Base-by-base conservation (phyloP, 2,797 vertebrate species). In the Gorsachius magnificus region DNA sequence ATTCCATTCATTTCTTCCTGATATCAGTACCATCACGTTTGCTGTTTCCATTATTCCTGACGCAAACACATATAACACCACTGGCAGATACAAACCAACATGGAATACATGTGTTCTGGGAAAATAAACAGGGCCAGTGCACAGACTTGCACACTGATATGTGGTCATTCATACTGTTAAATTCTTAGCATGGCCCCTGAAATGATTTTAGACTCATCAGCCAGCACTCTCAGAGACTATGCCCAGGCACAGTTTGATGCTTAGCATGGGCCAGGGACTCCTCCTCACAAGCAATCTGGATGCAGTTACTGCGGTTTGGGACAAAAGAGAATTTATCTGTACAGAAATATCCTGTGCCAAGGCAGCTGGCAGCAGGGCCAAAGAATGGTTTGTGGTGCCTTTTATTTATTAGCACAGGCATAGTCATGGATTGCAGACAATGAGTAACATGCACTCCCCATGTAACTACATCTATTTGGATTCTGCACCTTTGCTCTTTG, bases 401-500 rank as follows among this genome's bases (percentile, higher is more conserved):
- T 93, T 93, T 53, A 51, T 66, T 87, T 56, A 83, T 89, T 85
- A 90, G 8, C 24, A 85, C 11, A 78, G 53, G 9, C 61, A 69
- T 16, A 61, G 38, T 7, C 57, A 29, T 1, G 3, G 16, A 75
- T 84, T 84, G 10, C 28, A 85, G 71, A 57, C 60, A 92, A 66
- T 0, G 5, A 72, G 33, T 54, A 90, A 61, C 38, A 72, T 35
- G 6, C 9, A 36, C 54, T 90, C 33, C 16, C 24, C 7, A 20
- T 53, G 78, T 77, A 90, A 36, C 77, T 96, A 22, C 48, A 91
- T 66, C 70, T 80, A 41, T 75, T 94, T 94, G 58, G 60, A 94
- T 95, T 90, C 81, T 68, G 43, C 35, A 89, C 53, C 72, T 81
- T 92, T 95, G 28, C 17, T 93, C 58, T 96, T 83, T 93, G 66